Conservation (phyloP, 2,888 invertebrate genomes). For the Magallana nippona region DNA sequence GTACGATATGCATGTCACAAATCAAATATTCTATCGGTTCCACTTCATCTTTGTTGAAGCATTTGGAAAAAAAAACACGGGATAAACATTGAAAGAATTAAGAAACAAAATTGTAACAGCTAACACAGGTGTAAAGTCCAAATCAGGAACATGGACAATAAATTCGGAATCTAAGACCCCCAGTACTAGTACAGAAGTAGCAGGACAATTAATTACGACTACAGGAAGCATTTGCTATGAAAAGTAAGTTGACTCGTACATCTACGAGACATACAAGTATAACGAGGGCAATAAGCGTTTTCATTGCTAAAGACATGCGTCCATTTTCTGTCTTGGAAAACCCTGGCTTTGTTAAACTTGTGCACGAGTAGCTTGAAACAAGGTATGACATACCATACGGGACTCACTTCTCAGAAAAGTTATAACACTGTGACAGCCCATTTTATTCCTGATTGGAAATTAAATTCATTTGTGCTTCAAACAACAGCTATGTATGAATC, state of each 20-base stretch:
- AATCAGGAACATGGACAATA: no score
- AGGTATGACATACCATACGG: slow-evolving; percentile 42
- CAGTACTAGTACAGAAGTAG: no score
- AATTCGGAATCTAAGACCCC: no score
- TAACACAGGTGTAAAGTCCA: no score
- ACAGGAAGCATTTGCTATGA: no score
- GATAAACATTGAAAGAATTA: not conserved
- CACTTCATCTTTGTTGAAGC: slow-evolving; percentile 3
- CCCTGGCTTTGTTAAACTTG: slow-evolving; percentile 42
- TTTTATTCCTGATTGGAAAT: no score
- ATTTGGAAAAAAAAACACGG: not conserved
- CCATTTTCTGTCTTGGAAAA: slow-evolving; percentile 44
- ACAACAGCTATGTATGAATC: no score
- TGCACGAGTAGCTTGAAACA: slow-evolving; percentile 45
- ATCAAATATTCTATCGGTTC: not conserved
- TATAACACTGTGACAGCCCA: no score
- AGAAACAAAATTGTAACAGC: no score
- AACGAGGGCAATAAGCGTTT: slow-evolving; percentile 26
- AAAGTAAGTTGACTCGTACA: not conserved
- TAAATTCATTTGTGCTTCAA: no score
- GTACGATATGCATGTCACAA: not conserved
- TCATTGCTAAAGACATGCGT: slow-evolving; percentile 43
- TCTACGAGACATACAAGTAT: not conserved
- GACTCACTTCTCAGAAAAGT: slow-evolving; percentile 45
- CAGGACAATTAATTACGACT: no score